These are phyloP conservation scores for Andrena bucephala DNA, from an alignment of 2,888 invertebrate species.

Conservation along the genomic window DNA sequence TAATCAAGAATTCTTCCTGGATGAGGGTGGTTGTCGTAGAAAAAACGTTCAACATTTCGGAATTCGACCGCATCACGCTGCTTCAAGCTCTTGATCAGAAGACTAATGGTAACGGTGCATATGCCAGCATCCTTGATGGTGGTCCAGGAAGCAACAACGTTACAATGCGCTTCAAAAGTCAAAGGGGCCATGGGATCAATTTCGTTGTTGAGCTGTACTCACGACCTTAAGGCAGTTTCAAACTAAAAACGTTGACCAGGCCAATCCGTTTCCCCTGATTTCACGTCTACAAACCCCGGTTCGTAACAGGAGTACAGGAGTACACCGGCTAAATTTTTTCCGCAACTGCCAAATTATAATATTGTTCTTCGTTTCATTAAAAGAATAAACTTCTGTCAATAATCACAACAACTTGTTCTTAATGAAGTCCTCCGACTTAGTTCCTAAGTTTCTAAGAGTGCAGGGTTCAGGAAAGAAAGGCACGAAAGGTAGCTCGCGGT, in stretches of 20 bases:
- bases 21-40: constrained; percentile 74
- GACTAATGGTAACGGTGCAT: constrained; percentile 85
- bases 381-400: too few relatives aligned
- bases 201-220: constrained; percentile 85
- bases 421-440: too few relatives aligned
- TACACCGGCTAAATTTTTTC: not conserved
- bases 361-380: too few relatives aligned
- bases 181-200: constrained; percentile 84
- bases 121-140: constrained; percentile 81
- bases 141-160: constrained; percentile 82
- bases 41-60: constrained; percentile 67
- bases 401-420: too few relatives aligned
- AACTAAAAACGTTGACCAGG: not conserved
- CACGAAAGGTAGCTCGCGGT: constrained; percentile 16
- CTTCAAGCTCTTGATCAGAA: constrained; percentile 84
- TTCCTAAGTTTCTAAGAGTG: not conserved
- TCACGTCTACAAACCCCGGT: not conserved
- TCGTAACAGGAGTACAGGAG: not conserved
- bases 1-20: constrained; percentile 75
- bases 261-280: not conserved
- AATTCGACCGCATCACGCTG: constrained; percentile 79
- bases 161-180: constrained; percentile 84
- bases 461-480: not conserved
- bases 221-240: constrained; percentile 9
- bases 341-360: too few relatives aligned